Evolutionary conservation across 2,888 invertebrate species (phyloP).

Genomic region (Scaptomyza polygonia): DNA sequence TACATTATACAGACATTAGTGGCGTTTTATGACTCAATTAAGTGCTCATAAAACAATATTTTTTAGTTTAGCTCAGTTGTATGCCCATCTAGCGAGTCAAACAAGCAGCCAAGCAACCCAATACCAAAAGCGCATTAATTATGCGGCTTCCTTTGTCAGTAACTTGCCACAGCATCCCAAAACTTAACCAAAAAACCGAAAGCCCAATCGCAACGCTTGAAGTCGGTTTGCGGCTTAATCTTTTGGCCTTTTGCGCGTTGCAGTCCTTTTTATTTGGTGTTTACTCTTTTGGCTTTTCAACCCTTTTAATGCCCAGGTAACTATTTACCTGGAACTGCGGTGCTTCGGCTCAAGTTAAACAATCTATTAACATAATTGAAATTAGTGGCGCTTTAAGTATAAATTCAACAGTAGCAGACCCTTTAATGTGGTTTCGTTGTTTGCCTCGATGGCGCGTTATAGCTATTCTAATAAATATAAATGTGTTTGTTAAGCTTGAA

Average conservation of each 20-base stretch:
- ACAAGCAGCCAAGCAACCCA: constrained; percentile 1
- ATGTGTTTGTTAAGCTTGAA: constrained; percentile 8
- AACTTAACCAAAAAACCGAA: constrained; percentile 11
- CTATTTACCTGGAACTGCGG: constrained; percentile 25
- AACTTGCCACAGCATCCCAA: constrained; percentile 25
- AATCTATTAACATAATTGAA: constrained; percentile 51
- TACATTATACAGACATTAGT: constrained; percentile 60
- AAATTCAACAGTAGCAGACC: constrained; percentile 19
- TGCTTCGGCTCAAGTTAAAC: constrained; percentile 47
- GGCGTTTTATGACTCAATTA: constrained; percentile 66
- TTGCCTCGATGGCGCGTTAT: background rate
- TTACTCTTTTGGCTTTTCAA: constrained; percentile 18
- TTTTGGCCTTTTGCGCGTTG: constrained; percentile 6
- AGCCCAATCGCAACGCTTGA: constrained; percentile 38
- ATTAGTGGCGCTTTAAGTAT: constrained; percentile 34
- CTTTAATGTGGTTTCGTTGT: constrained; percentile 9
- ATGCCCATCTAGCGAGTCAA: constrained; percentile 23
- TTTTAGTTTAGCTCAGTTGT: constrained; percentile 28
- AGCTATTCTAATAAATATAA: background rate
- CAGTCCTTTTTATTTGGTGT: constrained; percentile 15
- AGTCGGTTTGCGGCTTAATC: constrained; percentile 34
- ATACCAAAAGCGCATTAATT: constrained; percentile 67
- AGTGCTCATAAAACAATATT: constrained; percentile 59
- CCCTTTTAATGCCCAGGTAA: constrained; percentile 32
- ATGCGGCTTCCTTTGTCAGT: constrained; percentile 50